Evolutionary conservation across 2,113 vertebrate species (phyloP), one percentile per base, ranked within the genome.

Genomic region (Prochilodus magdalenae): DNA sequence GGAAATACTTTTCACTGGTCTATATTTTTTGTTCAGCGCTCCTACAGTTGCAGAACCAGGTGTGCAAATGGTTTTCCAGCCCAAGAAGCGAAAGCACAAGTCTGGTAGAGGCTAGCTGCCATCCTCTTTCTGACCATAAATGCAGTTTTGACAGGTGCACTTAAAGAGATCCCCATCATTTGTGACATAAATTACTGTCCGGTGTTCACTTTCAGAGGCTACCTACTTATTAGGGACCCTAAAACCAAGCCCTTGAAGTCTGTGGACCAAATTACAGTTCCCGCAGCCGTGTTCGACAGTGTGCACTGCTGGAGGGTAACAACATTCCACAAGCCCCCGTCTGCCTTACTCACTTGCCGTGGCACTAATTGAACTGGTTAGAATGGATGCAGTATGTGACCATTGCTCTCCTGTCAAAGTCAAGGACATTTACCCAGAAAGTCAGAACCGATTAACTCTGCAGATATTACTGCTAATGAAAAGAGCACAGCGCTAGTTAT

Each of bases 151-250:
- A 60, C 73, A 70, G 33, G 29, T 47, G 12, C 7, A 24, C 51
- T 29, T 70, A 29, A 63, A 80, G 51, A 67, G 65, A 80, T 57
- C 36, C 24, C 55, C 51, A 76, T 36, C 44, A 57, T 75, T 70
- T 76, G 73, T 75, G 63, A 44, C 80, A 82, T 82, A 82, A 82
- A 82, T 82, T 82, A 82, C 73, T 76, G 73, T 82, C 80, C 80
- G 57, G 51, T 30, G 63, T 76, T 75, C 73, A 82, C 80, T 82
- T 75, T 82, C 73, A 59, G 63, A 82, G 51, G 51, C 73, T 69
- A 82, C 63, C 80, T 76, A 76, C 73, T 75, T 75, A 82, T 82
- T 82, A 82, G 57, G 65, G 53, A 75, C 73, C 73, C 33, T 82
- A 75, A 75, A 82, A 24, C 73, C 30, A 53, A 76, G 65, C 73